phyloP scores from a whole-genome alignment of 2,797 vertebrate species.

The Urosaurus nigricauda region DNA sequence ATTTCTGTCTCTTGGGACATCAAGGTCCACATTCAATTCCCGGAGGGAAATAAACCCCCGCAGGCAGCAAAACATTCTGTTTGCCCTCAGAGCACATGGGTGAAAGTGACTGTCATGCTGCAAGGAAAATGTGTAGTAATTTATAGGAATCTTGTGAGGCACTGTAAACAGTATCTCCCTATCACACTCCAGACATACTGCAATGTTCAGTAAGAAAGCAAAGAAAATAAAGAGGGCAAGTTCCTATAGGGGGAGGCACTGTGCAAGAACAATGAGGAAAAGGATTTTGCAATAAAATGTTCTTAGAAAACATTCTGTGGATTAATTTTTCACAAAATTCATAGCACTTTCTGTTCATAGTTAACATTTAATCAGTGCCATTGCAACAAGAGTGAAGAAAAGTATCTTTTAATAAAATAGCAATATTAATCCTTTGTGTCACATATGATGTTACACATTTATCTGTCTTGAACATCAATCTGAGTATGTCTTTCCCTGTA shows the following conservation, averaged over 20 bases:
- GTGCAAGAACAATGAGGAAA: constrained; percentile 54
- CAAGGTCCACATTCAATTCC: constrained; percentile 62
- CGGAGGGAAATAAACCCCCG: constrained; percentile 53
- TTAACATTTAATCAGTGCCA: background rate
- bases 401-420: background rate
- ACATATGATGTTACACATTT: background rate
- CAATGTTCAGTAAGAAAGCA: constrained; percentile 57
- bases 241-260: constrained; percentile 50
- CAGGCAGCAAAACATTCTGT: constrained; percentile 50
- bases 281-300: background rate
- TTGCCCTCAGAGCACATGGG: constrained; percentile 16
- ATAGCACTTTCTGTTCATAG: background rate
- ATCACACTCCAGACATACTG: constrained; percentile 42
- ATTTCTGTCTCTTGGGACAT: constrained; percentile 65
- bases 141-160: constrained; percentile 39
- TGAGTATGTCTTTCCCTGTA: background rate
- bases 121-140: constrained; percentile 42
- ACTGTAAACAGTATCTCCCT: constrained; percentile 45
- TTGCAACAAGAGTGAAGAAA: background rate
- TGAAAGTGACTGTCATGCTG: constrained; percentile 39
- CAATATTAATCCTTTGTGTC: background rate
- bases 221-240: constrained; percentile 54
- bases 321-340: background rate
- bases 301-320: background rate
- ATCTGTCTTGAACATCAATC: background rate